These are phyloP conservation scores for Zaprionus lachaisei DNA, from an alignment of 1,140 invertebrate genomes.

Conservation along the genomic window DNA sequence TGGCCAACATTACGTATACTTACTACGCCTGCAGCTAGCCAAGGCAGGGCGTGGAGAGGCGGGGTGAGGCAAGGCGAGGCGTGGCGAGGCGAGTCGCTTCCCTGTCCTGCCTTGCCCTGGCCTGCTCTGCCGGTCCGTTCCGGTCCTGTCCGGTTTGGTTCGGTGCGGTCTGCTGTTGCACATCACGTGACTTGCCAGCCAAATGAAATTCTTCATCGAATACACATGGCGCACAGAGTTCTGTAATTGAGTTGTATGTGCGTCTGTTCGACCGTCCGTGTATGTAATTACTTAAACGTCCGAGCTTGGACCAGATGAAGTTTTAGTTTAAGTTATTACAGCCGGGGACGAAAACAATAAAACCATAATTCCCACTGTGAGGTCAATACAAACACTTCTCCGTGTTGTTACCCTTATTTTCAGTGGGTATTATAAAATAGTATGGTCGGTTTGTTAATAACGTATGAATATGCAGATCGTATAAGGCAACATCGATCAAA, in stretches of 20 bases:
- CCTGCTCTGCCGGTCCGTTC: not conserved
- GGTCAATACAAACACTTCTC: not conserved
- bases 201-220: conserved; percentile 62
- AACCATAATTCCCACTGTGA: not conserved
- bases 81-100: no score
- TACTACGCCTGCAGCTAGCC: not conserved
- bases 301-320: not conserved
- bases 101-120: not conserved
- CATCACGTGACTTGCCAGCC: conserved; percentile 69
- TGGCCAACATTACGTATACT: conserved; percentile 49
- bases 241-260: conserved; percentile 62
- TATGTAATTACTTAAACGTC: conserved; percentile 30
- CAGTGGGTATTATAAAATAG: no score
- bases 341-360: not conserved
- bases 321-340: not conserved
- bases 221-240: conserved; percentile 56
- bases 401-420: not conserved
- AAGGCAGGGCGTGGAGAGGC: not conserved
- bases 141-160: not conserved
- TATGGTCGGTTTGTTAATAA: no score
- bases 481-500: no score
- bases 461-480: no score
- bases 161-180: conserved; percentile 56
- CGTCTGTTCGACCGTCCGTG: conserved; percentile 16
- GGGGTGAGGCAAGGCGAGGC: not conserved